Evolutionary conservation across 2,888 invertebrate genomes (phyloP).

Genomic region (Agrochola circellaris): DNA sequence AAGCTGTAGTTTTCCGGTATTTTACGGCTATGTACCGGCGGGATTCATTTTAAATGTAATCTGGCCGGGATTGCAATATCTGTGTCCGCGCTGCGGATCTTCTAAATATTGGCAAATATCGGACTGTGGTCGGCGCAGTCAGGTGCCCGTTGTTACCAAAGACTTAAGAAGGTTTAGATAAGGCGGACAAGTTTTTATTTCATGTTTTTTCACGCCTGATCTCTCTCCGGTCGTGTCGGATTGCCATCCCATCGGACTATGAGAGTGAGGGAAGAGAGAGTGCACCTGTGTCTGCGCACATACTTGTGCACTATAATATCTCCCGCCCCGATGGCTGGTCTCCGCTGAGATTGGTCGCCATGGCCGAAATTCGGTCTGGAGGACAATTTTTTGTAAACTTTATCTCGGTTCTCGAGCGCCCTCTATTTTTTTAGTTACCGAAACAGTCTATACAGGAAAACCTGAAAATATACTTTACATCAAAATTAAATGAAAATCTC

Average conservation of each 20-base stretch:
- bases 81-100: constrained; percentile 66
- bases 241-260: too few relatives aligned
- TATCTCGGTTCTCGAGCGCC: neutral
- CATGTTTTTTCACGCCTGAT: neutral
- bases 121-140: constrained; percentile 66
- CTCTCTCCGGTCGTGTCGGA: too few relatives aligned
- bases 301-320: too few relatives aligned
- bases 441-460: neutral
- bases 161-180: constrained; percentile 42
- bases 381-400: neutral
- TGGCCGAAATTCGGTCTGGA: too few relatives aligned
- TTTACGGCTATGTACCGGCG: constrained; percentile 34
- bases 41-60: constrained; percentile 74
- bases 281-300: too few relatives aligned
- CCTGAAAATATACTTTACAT: neutral
- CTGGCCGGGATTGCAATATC: constrained; percentile 74
- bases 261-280: too few relatives aligned
- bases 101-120: constrained; percentile 79
- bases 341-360: too few relatives aligned
- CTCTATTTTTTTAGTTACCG: neutral
- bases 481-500: neutral
- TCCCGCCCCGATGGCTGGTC: too few relatives aligned
- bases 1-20: constrained; percentile 50
- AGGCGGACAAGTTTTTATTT: neutral
- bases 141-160: constrained; percentile 60